phyloP scores from a whole-genome alignment of 2,797 vertebrate species.

The Sebastolobus alascanus region DNA sequence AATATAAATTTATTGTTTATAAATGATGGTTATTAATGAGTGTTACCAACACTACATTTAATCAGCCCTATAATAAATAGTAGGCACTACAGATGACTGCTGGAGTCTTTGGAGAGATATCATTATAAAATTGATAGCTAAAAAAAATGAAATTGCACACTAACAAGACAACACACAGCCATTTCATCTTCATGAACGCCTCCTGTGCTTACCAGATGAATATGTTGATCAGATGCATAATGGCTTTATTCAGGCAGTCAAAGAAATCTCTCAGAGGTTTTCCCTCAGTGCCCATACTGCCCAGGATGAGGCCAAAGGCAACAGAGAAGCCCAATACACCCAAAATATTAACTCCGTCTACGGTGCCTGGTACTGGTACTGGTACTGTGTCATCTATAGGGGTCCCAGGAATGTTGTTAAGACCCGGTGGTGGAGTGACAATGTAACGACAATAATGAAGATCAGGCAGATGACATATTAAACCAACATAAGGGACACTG shows the following conservation, averaged over 20 bases:
- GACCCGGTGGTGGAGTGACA: not conserved
- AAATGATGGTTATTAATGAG: too few relatives aligned
- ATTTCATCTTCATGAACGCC: not conserved
- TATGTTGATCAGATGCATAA: constrained; percentile 88
- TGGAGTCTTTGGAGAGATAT: not conserved
- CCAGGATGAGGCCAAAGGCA: constrained; percentile 60
- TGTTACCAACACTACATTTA: not conserved
- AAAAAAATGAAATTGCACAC: not conserved
- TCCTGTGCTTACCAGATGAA: constrained; percentile 85
- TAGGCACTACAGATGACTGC: not conserved
- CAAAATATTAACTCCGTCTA: constrained; percentile 87
- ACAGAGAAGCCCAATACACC: constrained; percentile 86
- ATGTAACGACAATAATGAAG: not conserved
- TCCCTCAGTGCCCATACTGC: constrained; percentile 32
- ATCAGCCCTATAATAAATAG: not conserved
- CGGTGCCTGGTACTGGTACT: constrained; percentile 73
- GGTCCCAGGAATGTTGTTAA: not conserved
- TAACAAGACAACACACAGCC: not conserved
- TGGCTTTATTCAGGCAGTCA: constrained; percentile 88
- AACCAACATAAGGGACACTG: not conserved
- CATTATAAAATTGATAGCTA: not conserved
- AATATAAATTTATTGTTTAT: too few relatives aligned
- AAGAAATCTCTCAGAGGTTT: constrained; percentile 90
- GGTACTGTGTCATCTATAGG: not conserved
- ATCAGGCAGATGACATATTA: not conserved